Base-by-base conservation (phyloP, 2,888 invertebrate species). In the Schrankia costaestrigalis region DNA sequence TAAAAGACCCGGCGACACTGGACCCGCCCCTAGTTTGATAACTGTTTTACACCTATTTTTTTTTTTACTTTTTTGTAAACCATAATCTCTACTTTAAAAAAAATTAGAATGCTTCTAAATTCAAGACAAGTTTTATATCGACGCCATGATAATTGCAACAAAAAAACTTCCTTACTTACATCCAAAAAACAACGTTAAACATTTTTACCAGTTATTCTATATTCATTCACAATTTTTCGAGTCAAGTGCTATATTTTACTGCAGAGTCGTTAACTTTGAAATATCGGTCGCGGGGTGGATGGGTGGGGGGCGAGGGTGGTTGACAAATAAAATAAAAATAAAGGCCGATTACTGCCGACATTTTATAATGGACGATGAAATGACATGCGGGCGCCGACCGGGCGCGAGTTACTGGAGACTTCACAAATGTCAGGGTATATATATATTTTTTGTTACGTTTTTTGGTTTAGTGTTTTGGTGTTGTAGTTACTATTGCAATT, bases 281-380 rank as follows among this genome's bases (percentile, higher is more conserved):
- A 85, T 85, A 85, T 85, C 82, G 81, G 77, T 56, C 71, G 70
- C 46, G 61, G 53, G 60, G 66, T 56, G 56, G 57, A 46, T 38
- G 45, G 56, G 41, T 40, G 31, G 36, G 35, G 54, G 39, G 45
- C 38, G 46, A 56, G 62, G 74, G 70, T 61, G 71, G 75, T 69
- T 69, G 74, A 77, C 78, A 78, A 83, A 84, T 83, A 80, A 86
- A 86, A 86, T 84, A 84, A 85, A 85, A 85, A 85, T 83, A 82
- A 83, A 84, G 80, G 78, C 73, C 82, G 83, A 82, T 83, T 82
- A 82, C 78, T 56, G 73, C 76, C 83, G 84, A 82, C 86, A 84
- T 85, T 85, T 86, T 86, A 85, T 86, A 87, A 87, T 86, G 82
- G 84, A 74, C 78, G 72, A 46, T 61, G 70, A 78, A 84, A 84